Base-by-base conservation (phyloP, 2,797 vertebrate species). In the Tokudaia muenninki region DNA sequence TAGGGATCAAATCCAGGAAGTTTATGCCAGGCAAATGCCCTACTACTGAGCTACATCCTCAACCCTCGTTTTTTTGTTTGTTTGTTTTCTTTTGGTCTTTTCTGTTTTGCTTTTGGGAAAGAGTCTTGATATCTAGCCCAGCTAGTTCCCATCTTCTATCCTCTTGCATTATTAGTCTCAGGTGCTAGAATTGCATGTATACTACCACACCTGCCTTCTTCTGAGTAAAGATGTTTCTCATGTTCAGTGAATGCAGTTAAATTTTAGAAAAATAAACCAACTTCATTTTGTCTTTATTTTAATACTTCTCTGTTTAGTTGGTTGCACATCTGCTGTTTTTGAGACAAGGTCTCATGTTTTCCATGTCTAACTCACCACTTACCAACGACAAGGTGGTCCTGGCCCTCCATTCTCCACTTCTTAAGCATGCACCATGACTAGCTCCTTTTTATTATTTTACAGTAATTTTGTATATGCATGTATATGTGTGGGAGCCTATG, bases 201-300 rank as follows among this genome's bases (percentile, higher is more conserved):
- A 70, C 29, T 11, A 44, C 19, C 10, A 86, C 2, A 67, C 31
- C 77, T 94, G 37, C 74, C 31, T 92, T 74, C 67, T 87, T 92
- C 57, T 72, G n/a, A 94, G 93, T 59, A 21, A 94, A 77, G n/a
- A 47, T 50, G 22, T 86, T 93, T 93, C 74, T 87, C 9, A 78
- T 92, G 82, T 86, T 75, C 61, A 82, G 89, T 41, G 12, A 96
- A 90, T 57, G 87, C 82, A 91, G 78, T 92, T 90, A 88, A 79
- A 92, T 63, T 89, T 90, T 67, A 91, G n/a, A 86, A 93, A 96
- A 91, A 24, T n/a, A 79, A 92, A 79, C 72, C 50, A 89, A n/a
- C 41, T 81, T 72, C 8, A 67, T 37, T 72, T 47, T 26, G 24
- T n/a, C 24, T 34, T 50, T 47, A 34, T n/a, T 47, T 47, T 50